These are phyloP conservation scores for Phymorhynchus buccinoides DNA, from an alignment of 1,140 invertebrate genomes.

Conservation along the genomic window DNA sequence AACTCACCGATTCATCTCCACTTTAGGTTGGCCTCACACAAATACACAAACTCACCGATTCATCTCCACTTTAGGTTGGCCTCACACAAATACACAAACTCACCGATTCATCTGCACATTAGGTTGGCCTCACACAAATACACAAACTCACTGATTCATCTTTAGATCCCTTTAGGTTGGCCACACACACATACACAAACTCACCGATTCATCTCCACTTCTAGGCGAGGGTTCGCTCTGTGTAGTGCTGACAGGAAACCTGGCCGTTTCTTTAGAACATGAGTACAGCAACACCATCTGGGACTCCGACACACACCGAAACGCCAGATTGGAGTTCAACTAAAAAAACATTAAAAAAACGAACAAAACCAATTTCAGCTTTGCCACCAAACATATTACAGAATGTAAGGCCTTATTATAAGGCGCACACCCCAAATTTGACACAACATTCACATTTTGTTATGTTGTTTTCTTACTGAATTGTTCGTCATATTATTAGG, in stretches of 20 bases:
- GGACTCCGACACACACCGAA: constrained; percentile 62
- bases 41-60: background rate
- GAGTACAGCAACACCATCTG: constrained; percentile 59
- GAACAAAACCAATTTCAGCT: no score
- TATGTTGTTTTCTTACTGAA: no score
- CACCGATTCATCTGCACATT: background rate
- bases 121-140: background rate
- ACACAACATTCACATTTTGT: no score
- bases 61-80: background rate
- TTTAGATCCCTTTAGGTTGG: no score
- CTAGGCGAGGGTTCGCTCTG: constrained; percentile 54
- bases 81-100: constrained; percentile 10
- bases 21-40: no score
- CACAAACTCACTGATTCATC: background rate
- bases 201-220: constrained; percentile 49
- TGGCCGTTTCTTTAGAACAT: constrained; percentile 58
- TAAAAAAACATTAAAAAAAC: constrained; percentile 27
- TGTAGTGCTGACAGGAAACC: constrained; percentile 54
- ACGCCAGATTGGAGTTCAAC: constrained; percentile 58
- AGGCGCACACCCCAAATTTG: no score
- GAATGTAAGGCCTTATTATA: no score
- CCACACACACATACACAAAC: constrained; percentile 8
- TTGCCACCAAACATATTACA: no score
- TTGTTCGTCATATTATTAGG: no score
- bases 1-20: no score